Conservation (phyloP, 2,113 vertebrate genomes). For the Pseudopipra pipra region DNA sequence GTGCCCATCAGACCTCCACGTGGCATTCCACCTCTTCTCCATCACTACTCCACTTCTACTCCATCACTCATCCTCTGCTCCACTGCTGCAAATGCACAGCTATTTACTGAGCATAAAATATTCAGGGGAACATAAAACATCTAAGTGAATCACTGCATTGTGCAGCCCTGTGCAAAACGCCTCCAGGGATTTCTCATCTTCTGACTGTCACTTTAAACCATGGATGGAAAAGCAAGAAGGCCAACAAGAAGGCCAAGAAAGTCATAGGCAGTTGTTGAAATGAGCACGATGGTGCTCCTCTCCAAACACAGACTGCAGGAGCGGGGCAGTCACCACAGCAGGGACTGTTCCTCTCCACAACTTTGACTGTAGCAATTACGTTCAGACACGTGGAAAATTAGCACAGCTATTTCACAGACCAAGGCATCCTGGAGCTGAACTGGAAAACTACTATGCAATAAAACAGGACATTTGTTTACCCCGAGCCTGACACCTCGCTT, state of each 20-base stretch:
- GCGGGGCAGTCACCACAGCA: accelerated
- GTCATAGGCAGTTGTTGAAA: not conserved
- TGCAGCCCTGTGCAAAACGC: not conserved
- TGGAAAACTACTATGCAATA: not conserved
- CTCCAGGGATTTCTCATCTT: not conserved
- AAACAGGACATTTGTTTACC: not conserved
- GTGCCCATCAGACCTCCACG: accelerated
- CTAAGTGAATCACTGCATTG: not conserved
- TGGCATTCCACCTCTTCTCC: not conserved
- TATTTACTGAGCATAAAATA: not conserved
- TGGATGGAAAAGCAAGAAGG: not conserved
- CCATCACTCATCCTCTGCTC: not conserved
- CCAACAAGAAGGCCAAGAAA: not conserved
- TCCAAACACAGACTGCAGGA: not conserved
- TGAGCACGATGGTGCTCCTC: accelerated
- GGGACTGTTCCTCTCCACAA: not conserved
- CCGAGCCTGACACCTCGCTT: not conserved
- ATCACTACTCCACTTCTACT: not conserved
- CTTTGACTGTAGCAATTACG: not conserved
- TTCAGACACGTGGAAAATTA: not conserved
- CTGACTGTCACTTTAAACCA: not conserved
- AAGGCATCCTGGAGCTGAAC: not conserved
- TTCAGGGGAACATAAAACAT: not conserved
- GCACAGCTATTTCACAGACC: not conserved
- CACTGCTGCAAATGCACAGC: not conserved